Percentiles rank a stretch among this genome's conserved stretches.
Conservation (phyloP, 2,797 vertebrate genomes). For the Sciaenops ocellatus region DNA sequence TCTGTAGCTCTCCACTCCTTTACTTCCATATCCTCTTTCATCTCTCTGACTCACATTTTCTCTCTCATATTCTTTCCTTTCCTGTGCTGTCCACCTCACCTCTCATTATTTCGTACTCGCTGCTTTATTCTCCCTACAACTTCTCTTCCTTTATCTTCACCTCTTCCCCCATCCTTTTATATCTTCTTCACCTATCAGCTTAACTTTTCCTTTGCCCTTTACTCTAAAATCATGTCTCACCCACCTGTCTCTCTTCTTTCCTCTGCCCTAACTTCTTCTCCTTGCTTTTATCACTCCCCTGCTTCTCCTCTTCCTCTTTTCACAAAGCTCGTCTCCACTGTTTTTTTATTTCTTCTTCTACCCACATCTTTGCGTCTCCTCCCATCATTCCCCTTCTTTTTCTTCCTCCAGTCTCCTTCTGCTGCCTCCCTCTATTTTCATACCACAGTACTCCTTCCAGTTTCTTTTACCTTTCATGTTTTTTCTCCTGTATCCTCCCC, state of each 20-base stretch:
- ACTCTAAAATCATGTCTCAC: neutral
- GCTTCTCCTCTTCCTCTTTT: neutral
- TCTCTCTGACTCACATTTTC: neutral
- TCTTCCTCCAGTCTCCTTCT: neutral
- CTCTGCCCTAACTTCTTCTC: neutral
- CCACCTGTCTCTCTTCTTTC: neutral
- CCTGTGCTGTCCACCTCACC: neutral
- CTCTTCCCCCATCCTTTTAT: neutral
- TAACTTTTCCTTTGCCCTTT: constrained; percentile 1
- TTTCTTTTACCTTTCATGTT: neutral
- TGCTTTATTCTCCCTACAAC: neutral
- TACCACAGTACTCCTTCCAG: neutral
- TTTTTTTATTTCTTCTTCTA: neutral
- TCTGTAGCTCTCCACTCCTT: neutral
- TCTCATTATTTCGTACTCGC: neutral
- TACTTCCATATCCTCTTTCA: neutral
- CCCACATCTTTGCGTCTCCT: neutral
- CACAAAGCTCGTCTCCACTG: neutral
- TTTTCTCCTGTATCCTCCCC: neutral
- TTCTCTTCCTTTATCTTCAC: neutral
- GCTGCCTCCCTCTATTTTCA: neutral
- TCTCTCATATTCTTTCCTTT: neutral
- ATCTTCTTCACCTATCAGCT: neutral
- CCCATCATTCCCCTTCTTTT: neutral
- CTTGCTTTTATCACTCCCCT: neutral